Base-by-base conservation (phyloP, 2,888 invertebrate genomes). In the Pseudococcus viburni region DNA sequence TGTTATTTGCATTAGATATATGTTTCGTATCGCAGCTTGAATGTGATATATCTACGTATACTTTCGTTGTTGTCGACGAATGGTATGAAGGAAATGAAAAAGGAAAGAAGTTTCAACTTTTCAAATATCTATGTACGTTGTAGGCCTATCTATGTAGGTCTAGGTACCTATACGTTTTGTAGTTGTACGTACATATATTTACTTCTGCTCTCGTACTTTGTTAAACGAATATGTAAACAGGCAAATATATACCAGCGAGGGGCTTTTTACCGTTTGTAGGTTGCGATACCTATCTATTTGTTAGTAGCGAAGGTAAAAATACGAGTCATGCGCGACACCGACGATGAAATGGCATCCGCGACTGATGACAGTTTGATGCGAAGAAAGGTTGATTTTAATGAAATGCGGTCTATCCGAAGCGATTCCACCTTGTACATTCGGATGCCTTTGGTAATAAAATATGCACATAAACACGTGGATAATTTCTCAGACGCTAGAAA, bases 221-320 rank as follows among this genome's bases (percentile, higher is more conserved):
- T 64, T 64, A 64, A 22, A 64, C 64, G 64, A 64, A 64, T 64
- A 64, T 64, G 64, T 64, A 64, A 22, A 22, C 11, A 64, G 26
- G 3, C 26, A 64, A 64, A 64, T 19, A 11, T 64, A 7, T n/a
- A 33, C 26, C 1, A 33, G 26, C 64, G 8, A 64, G 64, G 22
- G 8, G 8, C 64, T 64, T 64, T 64, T 64, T 22, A 64, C 64
- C 22, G 26, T 33, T 64, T 7, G 51, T 17, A 51, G 51, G 64
- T 64, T 51, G 0, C 17, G 0, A 4, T 17, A 51, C 51, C 51
- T 51, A 51, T 0, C 17, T 51, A 11, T 17, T 51, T 17, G 51
- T 59, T 59, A 15, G 59, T 17, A 19, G 19, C 0, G 64, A 22
- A 64, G 22, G 26, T 33, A 33, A 64, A 64, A 64, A 19, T 64